phyloP scores from a whole-genome alignment of 2,797 vertebrate genomes.

The Astyanax mexicanus region DNA sequence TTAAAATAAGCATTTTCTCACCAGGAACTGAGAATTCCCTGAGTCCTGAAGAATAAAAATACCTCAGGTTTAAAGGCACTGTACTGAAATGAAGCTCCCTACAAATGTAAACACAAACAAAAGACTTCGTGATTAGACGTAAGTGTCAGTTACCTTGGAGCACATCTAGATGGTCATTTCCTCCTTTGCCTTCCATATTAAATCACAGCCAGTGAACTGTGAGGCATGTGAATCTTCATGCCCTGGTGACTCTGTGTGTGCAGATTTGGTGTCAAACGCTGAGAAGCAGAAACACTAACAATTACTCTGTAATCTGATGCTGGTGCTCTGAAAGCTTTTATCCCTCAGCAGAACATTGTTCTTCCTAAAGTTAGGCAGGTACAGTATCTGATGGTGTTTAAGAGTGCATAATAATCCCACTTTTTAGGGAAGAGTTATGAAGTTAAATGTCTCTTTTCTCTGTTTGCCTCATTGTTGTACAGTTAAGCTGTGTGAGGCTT shows the following conservation, averaged over 20 bases:
- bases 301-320: conserved; percentile 41
- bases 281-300: conserved; percentile 8
- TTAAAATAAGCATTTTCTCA: not conserved
- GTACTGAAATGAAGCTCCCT: not conserved
- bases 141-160: not conserved
- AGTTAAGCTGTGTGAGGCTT: not conserved
- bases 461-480: not conserved
- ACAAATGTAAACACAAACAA: not conserved
- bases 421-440: not conserved
- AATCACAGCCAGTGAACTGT: not conserved
- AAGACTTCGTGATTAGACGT: not conserved
- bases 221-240: not conserved
- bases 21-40: too few species aligned
- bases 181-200: not conserved
- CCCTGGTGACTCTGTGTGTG: conserved; percentile 31
- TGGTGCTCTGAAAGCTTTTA: not conserved
- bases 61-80: not conserved
- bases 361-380: not conserved
- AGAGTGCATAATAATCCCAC: not conserved
- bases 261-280: not conserved
- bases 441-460: not conserved
- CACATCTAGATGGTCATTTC: not conserved
- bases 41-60: too few species aligned
- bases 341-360: not conserved
- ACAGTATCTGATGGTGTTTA: not conserved